Percentiles rank a stretch among this genome's conserved stretches.
phyloP scores from a whole-genome alignment of 2,113 vertebrate genomes.

The Entomyzon cyanotis region DNA sequence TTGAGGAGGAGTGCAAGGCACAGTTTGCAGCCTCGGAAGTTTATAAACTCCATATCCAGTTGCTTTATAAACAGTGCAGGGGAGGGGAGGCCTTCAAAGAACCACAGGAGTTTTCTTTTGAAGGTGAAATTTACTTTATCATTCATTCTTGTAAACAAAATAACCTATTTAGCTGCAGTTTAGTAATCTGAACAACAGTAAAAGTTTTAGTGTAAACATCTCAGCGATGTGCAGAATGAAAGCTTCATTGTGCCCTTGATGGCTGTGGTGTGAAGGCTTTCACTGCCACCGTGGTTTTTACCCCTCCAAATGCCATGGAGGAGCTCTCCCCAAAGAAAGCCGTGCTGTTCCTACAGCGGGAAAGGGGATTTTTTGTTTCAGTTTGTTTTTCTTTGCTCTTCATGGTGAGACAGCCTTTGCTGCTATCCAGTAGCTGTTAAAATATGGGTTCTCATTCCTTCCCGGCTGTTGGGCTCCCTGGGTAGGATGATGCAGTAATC shows the following conservation, averaged over 20 bases:
- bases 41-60: not conserved
- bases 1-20: not conserved
- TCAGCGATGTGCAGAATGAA: not conserved
- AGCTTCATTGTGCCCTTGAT: not conserved
- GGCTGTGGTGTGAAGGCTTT: not conserved
- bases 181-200: not conserved
- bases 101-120: not conserved
- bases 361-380: not conserved
- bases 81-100: not conserved
- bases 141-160: not conserved
- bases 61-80: not conserved
- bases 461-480: not conserved
- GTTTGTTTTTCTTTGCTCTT: not conserved
- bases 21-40: not conserved
- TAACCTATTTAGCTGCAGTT: not conserved
- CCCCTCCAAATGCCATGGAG: not conserved
- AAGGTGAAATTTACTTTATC: not conserved
- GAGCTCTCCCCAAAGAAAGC: not conserved
- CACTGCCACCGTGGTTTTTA: accelerated
- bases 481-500: not conserved
- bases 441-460: not conserved
- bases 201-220: not conserved
- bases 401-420: not conserved
- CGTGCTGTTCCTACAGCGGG: accelerated
- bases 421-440: not conserved